phyloP scores from a whole-genome alignment of 2,888 invertebrate species.

The Agrochola litura region DNA sequence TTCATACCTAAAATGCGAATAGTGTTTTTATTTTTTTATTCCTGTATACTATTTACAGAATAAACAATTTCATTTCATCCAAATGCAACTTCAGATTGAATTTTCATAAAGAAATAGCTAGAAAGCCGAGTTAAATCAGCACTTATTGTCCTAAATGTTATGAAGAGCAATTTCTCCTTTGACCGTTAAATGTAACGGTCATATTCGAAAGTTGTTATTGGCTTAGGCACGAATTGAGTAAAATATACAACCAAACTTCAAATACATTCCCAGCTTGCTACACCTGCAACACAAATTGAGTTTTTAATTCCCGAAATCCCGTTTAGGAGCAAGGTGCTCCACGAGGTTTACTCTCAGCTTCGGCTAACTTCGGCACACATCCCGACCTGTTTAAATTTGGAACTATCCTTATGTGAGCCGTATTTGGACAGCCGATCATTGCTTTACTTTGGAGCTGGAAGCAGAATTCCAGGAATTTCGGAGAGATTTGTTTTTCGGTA shows the following conservation, averaged over 20 bases:
- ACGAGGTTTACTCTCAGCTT: conserved; percentile 43
- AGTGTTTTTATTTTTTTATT: no score
- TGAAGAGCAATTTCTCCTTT: neutral
- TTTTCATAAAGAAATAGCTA: neutral
- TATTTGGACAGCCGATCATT: conserved; percentile 42
- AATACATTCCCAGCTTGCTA: conserved; percentile 7
- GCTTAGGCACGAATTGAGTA: neutral
- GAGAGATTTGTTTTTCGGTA: conserved; percentile 18
- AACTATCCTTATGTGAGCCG: conserved; percentile 47
- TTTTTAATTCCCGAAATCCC: conserved; percentile 45
- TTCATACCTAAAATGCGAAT: no score
- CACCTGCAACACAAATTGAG: conserved; percentile 44
- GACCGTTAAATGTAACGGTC: neutral
- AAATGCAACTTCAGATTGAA: no score
- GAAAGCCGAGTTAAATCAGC: neutral
- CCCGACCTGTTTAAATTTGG: conserved; percentile 53
- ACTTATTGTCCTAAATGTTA: neutral
- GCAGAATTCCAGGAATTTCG: neutral
- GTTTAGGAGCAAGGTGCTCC: conserved; percentile 33
- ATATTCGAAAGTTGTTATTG: neutral
- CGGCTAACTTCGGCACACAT: conserved; percentile 47
- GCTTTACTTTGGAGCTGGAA: conserved; percentile 26
- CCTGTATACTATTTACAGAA: no score
- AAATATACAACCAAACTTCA: conserved; percentile 17
- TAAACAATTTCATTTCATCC: no score